A percentile compares a stretch with the other conserved stretches of the same genome.
These are phyloP conservation scores for Spilogale gracilis DNA, from an alignment of 2,113 vertebrate species.

Conservation along the genomic window DNA sequence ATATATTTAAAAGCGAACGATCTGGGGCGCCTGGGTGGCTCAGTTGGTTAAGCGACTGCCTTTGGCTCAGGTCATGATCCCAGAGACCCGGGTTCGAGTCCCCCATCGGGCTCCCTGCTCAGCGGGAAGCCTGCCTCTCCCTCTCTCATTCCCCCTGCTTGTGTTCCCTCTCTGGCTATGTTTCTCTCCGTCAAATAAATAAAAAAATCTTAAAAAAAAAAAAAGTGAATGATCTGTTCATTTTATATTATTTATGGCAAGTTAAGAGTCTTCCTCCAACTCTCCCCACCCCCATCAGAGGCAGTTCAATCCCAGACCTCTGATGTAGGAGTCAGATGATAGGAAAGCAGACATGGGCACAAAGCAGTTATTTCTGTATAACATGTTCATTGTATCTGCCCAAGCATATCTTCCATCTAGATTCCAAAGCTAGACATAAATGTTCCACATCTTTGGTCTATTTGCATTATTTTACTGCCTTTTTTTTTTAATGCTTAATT, in stretches of 20 bases:
- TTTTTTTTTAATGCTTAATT: background rate
- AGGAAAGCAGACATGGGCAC: background rate
- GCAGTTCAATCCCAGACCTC: background rate
- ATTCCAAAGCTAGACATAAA: background rate
- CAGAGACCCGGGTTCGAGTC: no score
- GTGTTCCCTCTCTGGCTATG: no score
- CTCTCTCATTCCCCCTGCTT: no score
- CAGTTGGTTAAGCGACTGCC: no score
- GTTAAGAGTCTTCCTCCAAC: background rate
- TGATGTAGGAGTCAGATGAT: background rate
- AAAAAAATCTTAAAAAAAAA: no score
- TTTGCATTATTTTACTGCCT: background rate
- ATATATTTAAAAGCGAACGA: background rate
- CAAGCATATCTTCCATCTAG: background rate
- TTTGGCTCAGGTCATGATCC: no score
- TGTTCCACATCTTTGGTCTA: background rate
- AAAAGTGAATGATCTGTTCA: background rate
- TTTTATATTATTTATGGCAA: background rate
- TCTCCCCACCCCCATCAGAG: background rate
- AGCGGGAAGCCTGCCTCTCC: no score
- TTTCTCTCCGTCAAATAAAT: no score
- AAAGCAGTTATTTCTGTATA: background rate
- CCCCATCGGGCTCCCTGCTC: no score
- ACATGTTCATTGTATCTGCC: background rate
- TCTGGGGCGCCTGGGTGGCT: background rate